Evolutionary conservation across 2,888 invertebrate genomes (phyloP).

Genomic region (Glyphotaelius pellucidus): DNA sequence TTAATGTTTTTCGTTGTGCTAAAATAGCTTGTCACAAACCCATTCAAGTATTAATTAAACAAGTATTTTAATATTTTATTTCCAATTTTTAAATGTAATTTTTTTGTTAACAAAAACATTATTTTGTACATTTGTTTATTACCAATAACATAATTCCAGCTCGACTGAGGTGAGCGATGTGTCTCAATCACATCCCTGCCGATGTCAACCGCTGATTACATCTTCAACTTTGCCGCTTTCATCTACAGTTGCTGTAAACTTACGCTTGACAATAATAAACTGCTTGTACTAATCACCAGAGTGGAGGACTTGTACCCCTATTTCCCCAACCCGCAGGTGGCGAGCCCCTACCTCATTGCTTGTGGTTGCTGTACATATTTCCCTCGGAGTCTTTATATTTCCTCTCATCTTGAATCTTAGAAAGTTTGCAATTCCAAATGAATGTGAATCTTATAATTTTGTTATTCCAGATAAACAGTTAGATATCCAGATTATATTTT

Average conservation of each 20-base stretch:
- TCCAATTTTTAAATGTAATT: too few species aligned
- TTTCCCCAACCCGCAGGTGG: slow-evolving; percentile 2
- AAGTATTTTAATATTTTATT: not conserved
- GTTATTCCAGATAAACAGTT: slow-evolving; percentile 13
- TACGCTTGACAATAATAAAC: slow-evolving; percentile 21
- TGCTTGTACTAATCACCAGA: slow-evolving; percentile 39
- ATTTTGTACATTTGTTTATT: not conserved
- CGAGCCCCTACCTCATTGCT: not conserved
- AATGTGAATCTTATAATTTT: not conserved
- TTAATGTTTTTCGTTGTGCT: not conserved
- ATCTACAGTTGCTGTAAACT: slow-evolving; percentile 9
- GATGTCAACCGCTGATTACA: slow-evolving; percentile 32
- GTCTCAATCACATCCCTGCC: slow-evolving; percentile 20
- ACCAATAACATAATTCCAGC: slow-evolving; percentile 9
- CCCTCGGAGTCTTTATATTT: not conserved
- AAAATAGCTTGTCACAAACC: not conserved
- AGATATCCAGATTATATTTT: not conserved
- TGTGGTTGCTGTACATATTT: not conserved
- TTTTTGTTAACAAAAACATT: not conserved
- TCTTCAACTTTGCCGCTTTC: slow-evolving; percentile 16
- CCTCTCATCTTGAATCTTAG: not conserved
- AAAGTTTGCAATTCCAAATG: not conserved
- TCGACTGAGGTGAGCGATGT: slow-evolving; percentile 19
- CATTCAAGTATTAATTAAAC: too few species aligned
- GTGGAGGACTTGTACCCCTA: slow-evolving; percentile 11